Evolutionary conservation across 2,888 invertebrate genomes (phyloP).

Genomic region (Rotaria socialis): DNA sequence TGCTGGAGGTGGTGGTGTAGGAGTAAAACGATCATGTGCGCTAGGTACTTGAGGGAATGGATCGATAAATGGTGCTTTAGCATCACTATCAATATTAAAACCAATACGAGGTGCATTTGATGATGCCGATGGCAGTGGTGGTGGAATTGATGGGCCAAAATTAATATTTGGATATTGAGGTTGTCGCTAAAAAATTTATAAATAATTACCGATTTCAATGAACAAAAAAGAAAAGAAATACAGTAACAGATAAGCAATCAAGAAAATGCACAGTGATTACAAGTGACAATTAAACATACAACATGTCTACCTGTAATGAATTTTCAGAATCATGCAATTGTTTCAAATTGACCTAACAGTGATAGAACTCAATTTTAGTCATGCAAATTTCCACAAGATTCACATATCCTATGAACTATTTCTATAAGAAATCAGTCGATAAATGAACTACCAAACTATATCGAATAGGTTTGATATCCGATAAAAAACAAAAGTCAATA

Average conservation of each 20-base stretch:
- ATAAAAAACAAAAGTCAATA: neutral
- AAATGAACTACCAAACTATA: no score
- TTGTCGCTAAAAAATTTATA: neutral
- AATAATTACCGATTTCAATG: neutral
- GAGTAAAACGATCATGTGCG: neutral
- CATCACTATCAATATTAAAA: neutral
- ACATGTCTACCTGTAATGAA: neutral
- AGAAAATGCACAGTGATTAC: neutral
- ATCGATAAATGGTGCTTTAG: neutral
- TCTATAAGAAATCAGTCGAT: no score
- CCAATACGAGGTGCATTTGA: neutral
- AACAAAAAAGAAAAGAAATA: neutral
- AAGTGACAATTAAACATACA: neutral
- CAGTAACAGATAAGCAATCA: neutral
- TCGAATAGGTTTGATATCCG: no score
- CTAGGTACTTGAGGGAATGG: constrained; percentile 2
- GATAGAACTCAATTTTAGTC: neutral
- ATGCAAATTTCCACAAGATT: neutral
- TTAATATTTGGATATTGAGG: constrained; percentile 32
- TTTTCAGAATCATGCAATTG: neutral
- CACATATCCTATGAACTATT: no score
- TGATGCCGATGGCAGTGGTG: neutral
- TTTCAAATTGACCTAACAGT: neutral
- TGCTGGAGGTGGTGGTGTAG: neutral
- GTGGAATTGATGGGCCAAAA: constrained; percentile 17